These are phyloP conservation scores for Apistogramma diplotaenia DNA, from an alignment of 2,113 vertebrate species.

Conservation along the genomic window DNA sequence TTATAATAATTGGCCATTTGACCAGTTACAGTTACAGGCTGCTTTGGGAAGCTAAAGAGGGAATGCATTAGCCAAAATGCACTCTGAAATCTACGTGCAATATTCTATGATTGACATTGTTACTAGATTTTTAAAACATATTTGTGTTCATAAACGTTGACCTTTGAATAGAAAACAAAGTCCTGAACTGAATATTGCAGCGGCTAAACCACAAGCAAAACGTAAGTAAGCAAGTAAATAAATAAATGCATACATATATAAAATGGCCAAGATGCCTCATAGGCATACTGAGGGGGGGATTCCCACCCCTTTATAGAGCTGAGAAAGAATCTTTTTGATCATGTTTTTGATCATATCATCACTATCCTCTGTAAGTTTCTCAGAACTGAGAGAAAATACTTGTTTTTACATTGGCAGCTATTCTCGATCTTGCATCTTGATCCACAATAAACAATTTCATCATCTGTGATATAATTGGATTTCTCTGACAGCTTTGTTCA, in stretches of 20 bases:
- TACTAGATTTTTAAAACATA: too few species aligned
- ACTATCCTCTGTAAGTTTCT: neutral
- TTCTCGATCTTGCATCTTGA: constrained; percentile 34
- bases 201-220: neutral
- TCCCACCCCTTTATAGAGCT: neutral
- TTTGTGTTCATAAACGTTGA: too few species aligned
- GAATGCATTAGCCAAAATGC: too few species aligned
- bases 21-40: too few species aligned
- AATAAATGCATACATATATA: neutral
- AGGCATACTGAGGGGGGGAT: neutral
- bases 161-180: too few species aligned
- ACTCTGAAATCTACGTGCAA: too few species aligned
- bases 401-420: constrained; percentile 29
- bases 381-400: constrained; percentile 11
- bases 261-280: neutral
- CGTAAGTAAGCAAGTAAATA: neutral
- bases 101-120: too few species aligned
- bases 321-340: neutral
- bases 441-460: constrained; percentile 55
- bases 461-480: constrained; percentile 57
- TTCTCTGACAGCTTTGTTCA: constrained; percentile 64
- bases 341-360: neutral
- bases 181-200: neutral
- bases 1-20: too few species aligned
- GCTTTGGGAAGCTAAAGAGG: too few species aligned